Base-by-base conservation (phyloP, 2,113 vertebrate species). In the Eubucco bourcierii region DNA sequence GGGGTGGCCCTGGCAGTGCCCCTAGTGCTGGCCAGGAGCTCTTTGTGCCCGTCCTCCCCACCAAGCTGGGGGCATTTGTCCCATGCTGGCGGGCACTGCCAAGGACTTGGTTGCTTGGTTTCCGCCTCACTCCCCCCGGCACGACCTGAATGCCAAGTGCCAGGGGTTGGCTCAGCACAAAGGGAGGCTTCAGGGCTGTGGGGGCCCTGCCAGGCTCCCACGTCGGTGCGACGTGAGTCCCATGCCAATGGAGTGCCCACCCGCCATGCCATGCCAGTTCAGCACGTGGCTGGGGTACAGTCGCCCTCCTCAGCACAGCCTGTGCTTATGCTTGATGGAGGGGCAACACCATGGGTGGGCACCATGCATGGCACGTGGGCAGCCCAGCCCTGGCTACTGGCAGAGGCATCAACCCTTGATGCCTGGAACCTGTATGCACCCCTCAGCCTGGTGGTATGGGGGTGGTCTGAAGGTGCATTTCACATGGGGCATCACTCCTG, bases 41-140 rank as follows among this genome's bases (percentile, higher is more conserved):
- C 76, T 94, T 93, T 95, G 95, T 96, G 92, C 82, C 73, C 2
- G 1, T 94, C 53, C 73, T 95, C 73, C 87, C 93, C 0, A n/a
- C 91, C 0, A n/a, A 90, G 94, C 87, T 1, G 2, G 88, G 91
- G 93, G 59, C 87, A 90, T 82, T 93, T 79, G 91, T 95, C 94
- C 91, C 1, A 10, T 12, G 0, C 67, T 63, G 73, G 55, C 19
- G 61, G 94, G 88, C 93, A 89, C 82, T 96, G 96, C 96, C 96
- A 97, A 97, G 89, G 92, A 92, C 72, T 93, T 2, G 31, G 94
- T 94, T 94, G 95, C 95, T 81, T 96, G 95, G 96, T 94, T 96
- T 95, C 95, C 17, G 33, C 85, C 91, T 91, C 59, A 2, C 61
- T 86, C 70, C 90, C 90, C 87, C 92, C 14, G 0, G 72, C 90